phyloP scores from a whole-genome alignment of 2,797 vertebrate species.

The Potorous gilbertii region DNA sequence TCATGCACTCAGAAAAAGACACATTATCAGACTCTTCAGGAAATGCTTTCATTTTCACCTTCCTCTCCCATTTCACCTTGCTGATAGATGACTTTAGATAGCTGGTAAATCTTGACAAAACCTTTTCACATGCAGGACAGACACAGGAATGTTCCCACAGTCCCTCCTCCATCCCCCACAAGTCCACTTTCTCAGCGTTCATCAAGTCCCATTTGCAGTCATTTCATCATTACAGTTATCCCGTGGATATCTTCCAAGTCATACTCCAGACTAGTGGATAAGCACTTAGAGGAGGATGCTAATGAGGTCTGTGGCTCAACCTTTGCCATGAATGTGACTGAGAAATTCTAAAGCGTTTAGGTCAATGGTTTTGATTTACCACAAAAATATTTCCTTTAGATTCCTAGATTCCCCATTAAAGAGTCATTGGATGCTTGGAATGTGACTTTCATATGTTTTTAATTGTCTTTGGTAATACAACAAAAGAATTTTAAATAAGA shows the following conservation, averaged over 20 bases:
- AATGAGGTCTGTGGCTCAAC: not conserved
- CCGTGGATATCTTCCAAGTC: slow-evolving; percentile 50
- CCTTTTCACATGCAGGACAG: slow-evolving; percentile 29
- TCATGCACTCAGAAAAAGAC: not conserved
- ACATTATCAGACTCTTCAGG: not conserved
- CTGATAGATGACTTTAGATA: slow-evolving; percentile 24
- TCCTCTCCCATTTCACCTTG: not conserved
- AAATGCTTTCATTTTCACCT: not conserved
- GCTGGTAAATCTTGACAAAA: slow-evolving; percentile 59
- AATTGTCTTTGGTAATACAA: slow-evolving; percentile 48
- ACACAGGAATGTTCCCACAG: slow-evolving; percentile 79
- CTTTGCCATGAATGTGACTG: not conserved
- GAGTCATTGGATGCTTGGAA: slow-evolving; percentile 1
- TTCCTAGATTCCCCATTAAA: slow-evolving; percentile 45
- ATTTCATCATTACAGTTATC: slow-evolving; percentile 7
- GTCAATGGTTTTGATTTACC: slow-evolving; percentile 2
- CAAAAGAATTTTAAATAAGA: slow-evolving; percentile 53
- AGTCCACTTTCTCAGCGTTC: slow-evolving; percentile 4
- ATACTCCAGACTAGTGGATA: not conserved
- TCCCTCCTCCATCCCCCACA: not conserved
- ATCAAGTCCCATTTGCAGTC: slow-evolving; percentile 38
- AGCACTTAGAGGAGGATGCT: slow-evolving; percentile 6
- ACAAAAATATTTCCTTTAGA: not conserved
- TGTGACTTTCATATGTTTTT: slow-evolving; percentile 10
- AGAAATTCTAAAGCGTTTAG: not conserved